A percentile compares a stretch with the other conserved stretches of the same genome.
Conservation (phyloP, 2,888 invertebrate genomes). For the Perithous albicinctus region DNA sequence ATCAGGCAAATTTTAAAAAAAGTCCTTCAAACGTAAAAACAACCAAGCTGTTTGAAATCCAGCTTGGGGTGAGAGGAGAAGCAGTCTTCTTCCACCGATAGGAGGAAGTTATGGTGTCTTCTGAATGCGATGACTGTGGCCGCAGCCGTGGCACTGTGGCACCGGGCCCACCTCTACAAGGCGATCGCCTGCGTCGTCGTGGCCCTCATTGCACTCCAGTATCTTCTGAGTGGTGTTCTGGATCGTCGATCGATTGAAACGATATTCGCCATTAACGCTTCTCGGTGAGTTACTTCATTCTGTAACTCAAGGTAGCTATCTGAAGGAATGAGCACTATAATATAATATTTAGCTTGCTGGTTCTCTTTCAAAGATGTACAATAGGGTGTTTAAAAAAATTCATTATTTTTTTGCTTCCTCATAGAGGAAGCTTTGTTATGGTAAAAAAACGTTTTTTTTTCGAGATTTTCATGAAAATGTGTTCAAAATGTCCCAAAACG, state of each 20-base stretch:
- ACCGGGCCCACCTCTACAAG: conserved; percentile 87
- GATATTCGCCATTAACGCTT: conserved; percentile 82
- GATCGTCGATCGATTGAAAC: conserved; percentile 85
- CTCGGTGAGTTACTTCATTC: conserved; percentile 75
- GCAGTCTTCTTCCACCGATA: conserved; percentile 76
- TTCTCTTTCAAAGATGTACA: too few species aligned
- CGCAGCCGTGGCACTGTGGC: conserved; percentile 85
- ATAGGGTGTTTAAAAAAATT: too few species aligned
- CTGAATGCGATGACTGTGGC: conserved; percentile 83
- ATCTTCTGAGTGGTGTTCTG: conserved; percentile 89
- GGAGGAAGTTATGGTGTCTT: conserved; percentile 83
- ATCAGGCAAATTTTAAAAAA: not conserved
- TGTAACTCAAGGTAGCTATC: too few species aligned
- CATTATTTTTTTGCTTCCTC: too few species aligned
- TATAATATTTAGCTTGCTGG: too few species aligned
- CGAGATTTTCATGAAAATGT: too few species aligned
- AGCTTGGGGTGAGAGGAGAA: conserved; percentile 69
- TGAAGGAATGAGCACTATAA: too few species aligned
- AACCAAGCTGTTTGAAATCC: conserved; percentile 37
- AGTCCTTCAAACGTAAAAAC: not conserved
- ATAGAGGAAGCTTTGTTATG: too few species aligned
- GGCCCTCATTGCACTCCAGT: conserved; percentile 89
- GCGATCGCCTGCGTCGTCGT: conserved; percentile 87
- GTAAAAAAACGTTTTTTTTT: too few species aligned
- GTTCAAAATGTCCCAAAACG: too few species aligned